Evolutionary conservation across 2,888 invertebrate genomes (phyloP).

Genomic region (Nemotelus nigrinus): DNA sequence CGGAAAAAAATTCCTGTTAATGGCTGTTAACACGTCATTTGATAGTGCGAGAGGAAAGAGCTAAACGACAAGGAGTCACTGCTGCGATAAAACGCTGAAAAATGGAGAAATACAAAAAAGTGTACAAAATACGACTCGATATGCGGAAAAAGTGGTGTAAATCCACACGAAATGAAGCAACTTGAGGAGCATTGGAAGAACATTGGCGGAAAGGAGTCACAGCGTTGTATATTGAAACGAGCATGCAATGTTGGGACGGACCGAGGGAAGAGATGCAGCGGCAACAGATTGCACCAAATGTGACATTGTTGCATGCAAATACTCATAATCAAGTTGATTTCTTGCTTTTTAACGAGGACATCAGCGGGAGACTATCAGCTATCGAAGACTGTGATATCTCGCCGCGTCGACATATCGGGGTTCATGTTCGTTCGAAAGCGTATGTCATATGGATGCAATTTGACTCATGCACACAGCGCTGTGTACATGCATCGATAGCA

Average conservation of each 20-base stretch:
- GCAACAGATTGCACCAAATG: constrained; percentile 32
- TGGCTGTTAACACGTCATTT: constrained; percentile 52
- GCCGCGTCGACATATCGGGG: constrained; percentile 8
- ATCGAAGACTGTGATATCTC: constrained; percentile 10
- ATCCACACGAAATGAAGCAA: constrained; percentile 38
- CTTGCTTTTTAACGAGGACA: constrained; percentile 45
- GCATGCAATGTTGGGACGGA: neutral
- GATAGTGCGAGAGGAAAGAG: constrained; percentile 47
- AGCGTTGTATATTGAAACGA: neutral
- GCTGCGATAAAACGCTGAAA: constrained; percentile 30
- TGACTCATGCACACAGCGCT: neutral
- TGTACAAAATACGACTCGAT: neutral
- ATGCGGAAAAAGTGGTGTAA: constrained; percentile 14
- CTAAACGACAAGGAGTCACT: constrained; percentile 42
- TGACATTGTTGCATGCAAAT: constrained; percentile 42
- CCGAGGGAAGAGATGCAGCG: neutral
- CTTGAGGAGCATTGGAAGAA: constrained; percentile 5
- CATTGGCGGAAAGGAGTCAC: neutral
- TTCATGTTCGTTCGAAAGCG: neutral
- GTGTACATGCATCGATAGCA: constrained; percentile 1
- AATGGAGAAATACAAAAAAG: constrained; percentile 29
- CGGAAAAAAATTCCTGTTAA: constrained; percentile 46
- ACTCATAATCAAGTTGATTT: constrained; percentile 42
- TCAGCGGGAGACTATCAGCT: constrained; percentile 30
- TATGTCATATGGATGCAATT: neutral